Percentiles rank a stretch among this genome's conserved stretches.
phyloP scores from a whole-genome alignment of 2,113 vertebrate genomes.

The Progne subis region DNA sequence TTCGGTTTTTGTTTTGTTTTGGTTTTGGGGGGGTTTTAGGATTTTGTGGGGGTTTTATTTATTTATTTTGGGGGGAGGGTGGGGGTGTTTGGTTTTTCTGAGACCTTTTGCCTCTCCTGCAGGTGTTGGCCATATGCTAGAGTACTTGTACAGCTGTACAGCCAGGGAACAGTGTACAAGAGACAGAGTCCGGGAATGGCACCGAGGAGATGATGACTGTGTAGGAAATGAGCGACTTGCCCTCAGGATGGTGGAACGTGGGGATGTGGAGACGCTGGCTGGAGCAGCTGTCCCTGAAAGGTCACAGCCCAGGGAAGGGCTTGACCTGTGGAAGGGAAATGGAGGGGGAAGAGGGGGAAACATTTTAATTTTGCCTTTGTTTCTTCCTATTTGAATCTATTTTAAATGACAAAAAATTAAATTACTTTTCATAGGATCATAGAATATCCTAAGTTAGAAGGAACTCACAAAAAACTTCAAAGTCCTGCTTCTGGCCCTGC shows the following conservation, averaged over 20 bases:
- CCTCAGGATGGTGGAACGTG: background rate
- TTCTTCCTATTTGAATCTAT: background rate
- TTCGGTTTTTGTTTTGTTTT: no score
- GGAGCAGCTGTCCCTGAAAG: background rate
- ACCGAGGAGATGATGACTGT: fast-evolving
- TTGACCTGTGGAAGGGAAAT: background rate
- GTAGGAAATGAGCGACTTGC: background rate
- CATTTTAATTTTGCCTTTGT: background rate
- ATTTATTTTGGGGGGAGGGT: no score
- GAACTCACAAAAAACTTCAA: background rate
- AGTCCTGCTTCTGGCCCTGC: background rate
- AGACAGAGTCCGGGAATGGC: background rate
- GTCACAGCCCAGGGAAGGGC: background rate
- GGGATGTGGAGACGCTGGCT: fast-evolving
- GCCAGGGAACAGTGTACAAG: no score
- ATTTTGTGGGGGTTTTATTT: no score
- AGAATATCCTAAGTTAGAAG: background rate
- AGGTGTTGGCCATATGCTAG: no score
- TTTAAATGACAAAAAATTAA: background rate
- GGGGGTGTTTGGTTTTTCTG: background rate
- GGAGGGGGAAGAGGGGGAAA: background rate
- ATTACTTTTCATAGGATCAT: background rate
- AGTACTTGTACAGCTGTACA: background rate
- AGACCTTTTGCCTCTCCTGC: background rate
- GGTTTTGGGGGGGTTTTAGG: no score